phyloP scores from a whole-genome alignment of 1,140 invertebrate species.

The Pogonomyrmex californicus region DNA sequence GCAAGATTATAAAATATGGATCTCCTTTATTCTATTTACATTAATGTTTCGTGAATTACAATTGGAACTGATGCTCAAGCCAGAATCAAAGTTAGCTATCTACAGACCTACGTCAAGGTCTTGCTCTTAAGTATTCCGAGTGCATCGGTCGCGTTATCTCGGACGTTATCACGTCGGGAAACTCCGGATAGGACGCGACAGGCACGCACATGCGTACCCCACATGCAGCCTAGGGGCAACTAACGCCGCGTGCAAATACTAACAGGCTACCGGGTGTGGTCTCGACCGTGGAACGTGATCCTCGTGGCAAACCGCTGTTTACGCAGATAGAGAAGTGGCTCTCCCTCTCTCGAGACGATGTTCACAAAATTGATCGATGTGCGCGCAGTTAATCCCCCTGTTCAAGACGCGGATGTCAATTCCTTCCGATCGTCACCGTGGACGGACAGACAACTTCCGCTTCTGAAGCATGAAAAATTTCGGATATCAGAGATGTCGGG shows the following conservation, averaged over 20 bases:
- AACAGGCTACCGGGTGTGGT: constrained; percentile 76
- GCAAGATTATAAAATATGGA: background rate
- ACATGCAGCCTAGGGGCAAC: constrained; percentile 63
- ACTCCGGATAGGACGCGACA: constrained; percentile 5
- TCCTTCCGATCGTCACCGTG: constrained; percentile 67
- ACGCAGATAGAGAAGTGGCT: constrained; percentile 70
- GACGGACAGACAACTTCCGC: constrained; percentile 48
- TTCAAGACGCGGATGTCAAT: constrained; percentile 53
- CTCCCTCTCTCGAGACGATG: constrained; percentile 28
- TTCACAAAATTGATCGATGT: constrained; percentile 68
- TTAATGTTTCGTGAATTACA: background rate
- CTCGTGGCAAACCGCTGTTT: constrained; percentile 81
- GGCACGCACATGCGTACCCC: constrained; percentile 73
- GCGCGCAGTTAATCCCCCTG: constrained; percentile 67
- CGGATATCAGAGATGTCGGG: constrained; percentile 20
- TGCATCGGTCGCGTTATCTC: constrained; percentile 67
- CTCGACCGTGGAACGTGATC: constrained; percentile 76
- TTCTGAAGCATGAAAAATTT: background rate
- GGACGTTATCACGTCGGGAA: constrained; percentile 69
- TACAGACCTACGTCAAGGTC: background rate
- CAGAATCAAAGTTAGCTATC: background rate
- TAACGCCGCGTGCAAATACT: constrained; percentile 76
- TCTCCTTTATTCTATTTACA: background rate
- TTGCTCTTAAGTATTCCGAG: constrained; percentile 37
- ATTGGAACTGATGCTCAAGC: background rate